A percentile compares a stretch with the other conserved stretches of the same genome.
Evolutionary conservation across 1,140 invertebrate species (phyloP).

Genomic region (Charaxes varanes): DNA sequence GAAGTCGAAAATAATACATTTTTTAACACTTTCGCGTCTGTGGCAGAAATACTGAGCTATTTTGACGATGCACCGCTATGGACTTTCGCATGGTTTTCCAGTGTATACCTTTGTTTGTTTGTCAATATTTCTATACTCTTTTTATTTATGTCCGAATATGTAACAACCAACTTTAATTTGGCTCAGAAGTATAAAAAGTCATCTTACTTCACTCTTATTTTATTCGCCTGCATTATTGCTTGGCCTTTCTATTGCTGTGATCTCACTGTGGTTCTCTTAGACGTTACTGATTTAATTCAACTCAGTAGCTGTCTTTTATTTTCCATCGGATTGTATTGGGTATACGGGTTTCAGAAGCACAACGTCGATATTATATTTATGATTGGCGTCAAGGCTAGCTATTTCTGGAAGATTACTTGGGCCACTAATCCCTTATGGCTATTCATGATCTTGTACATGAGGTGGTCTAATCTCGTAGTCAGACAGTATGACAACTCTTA

Average conservation of each 20-base stretch:
- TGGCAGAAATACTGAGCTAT: constrained; percentile 48
- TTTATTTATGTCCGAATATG: constrained; percentile 38
- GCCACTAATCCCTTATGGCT: constrained; percentile 42
- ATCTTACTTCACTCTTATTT: constrained; percentile 25
- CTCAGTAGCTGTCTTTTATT: constrained; percentile 42
- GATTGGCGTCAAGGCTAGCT: constrained; percentile 57
- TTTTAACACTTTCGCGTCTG: constrained; percentile 44
- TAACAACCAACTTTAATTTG: constrained; percentile 19
- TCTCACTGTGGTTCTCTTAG: constrained; percentile 35
- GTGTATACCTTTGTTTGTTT: constrained; percentile 36
- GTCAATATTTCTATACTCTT: constrained; percentile 42
- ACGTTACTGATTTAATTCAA: constrained; percentile 46
- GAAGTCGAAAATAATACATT: constrained; percentile 41
- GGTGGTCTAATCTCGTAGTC: constrained; percentile 20
- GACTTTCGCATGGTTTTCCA: constrained; percentile 51
- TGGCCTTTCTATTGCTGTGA: constrained; percentile 50
- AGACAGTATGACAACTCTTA: constrained; percentile 26
- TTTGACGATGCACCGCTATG: constrained; percentile 40
- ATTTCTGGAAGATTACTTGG: constrained; percentile 52
- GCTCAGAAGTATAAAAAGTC: constrained; percentile 27
- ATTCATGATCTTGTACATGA: constrained; percentile 27
- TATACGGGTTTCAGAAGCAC: constrained; percentile 52
- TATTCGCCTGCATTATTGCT: constrained; percentile 27
- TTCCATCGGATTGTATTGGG: constrained; percentile 50
- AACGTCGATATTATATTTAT: constrained; percentile 60